phyloP scores from a whole-genome alignment of 1,140 invertebrate genomes.

The Hycleus phaleratus region DNA sequence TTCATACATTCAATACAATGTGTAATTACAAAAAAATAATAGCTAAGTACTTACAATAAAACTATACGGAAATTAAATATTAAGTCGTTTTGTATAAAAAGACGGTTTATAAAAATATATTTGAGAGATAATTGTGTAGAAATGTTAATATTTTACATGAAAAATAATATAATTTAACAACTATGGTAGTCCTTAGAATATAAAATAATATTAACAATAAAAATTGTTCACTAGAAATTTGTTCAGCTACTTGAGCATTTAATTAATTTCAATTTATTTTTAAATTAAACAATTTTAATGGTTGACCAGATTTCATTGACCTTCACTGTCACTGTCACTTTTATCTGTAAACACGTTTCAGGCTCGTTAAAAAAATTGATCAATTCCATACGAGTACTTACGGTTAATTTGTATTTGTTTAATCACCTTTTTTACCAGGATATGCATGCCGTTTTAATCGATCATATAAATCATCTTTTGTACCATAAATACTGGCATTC shows the following conservation, averaged over 20 bases:
- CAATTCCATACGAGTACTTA: background rate
- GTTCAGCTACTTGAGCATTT: constrained; percentile 28
- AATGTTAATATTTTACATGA: too few species aligned
- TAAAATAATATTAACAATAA: constrained; percentile 13
- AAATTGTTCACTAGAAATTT: constrained; percentile 25
- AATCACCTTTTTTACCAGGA: constrained; percentile 85
- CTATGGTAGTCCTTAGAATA: constrained; percentile 17
- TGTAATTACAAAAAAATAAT: too few species aligned
- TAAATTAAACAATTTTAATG: background rate
- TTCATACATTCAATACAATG: too few species aligned
- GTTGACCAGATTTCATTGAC: constrained; percentile 47
- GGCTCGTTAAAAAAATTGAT: background rate
- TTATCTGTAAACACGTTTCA: constrained; percentile 61
- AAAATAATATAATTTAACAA: constrained; percentile 10
- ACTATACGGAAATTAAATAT: too few species aligned
- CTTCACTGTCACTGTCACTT: constrained; percentile 87
- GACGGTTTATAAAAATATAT: too few species aligned
- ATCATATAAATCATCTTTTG: constrained; percentile 93
- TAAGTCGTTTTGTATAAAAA: too few species aligned
- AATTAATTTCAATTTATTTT: too few species aligned
- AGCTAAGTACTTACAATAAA: too few species aligned
- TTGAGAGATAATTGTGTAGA: too few species aligned
- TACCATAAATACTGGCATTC: constrained; percentile 89
- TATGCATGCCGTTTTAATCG: constrained; percentile 92
- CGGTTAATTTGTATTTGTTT: background rate